Evolutionary conservation across 2,113 vertebrate genomes (phyloP).

Genomic region (Peromyscus maniculatus): DNA sequence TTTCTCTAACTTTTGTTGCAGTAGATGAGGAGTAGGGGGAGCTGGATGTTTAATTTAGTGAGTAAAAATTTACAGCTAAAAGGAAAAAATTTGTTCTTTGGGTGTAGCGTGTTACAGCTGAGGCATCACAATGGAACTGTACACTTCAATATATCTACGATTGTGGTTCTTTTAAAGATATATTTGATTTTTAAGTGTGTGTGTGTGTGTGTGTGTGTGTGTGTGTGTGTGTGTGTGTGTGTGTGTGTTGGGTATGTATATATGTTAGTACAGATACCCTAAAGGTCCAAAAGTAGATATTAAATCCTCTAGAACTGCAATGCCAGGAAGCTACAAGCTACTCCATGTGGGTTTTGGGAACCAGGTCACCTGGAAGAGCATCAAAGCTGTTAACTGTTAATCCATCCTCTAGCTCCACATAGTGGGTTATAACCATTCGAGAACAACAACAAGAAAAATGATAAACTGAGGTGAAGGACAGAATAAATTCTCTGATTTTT

Average conservation of each 20-base stretch:
- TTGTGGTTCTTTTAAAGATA: not conserved
- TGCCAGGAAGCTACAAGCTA: not conserved
- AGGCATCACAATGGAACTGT: not conserved
- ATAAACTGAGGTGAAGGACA: not conserved
- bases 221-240: not conserved
- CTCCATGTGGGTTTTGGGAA: not conserved
- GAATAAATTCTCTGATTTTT: not conserved
- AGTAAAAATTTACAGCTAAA: not conserved
- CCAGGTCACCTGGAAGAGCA: not conserved
- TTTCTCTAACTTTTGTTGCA: not conserved
- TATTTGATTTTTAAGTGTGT: not conserved
- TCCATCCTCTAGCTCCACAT: not conserved
- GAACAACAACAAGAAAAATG: not conserved
- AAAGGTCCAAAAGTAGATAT: not conserved
- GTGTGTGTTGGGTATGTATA: no score
- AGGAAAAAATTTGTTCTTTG: rapidly evolving
- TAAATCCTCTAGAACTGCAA: not conserved
- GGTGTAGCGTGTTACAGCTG: not conserved
- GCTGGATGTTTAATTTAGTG: not conserved
- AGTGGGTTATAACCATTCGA: not conserved
- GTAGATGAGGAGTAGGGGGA: not conserved
- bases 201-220: not conserved
- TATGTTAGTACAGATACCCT: not conserved
- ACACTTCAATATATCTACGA: no score
- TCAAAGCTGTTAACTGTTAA: not conserved